These are phyloP conservation scores for Enteromius viviparus DNA, from an alignment of 2,797 vertebrate species.

Conservation along the genomic window DNA sequence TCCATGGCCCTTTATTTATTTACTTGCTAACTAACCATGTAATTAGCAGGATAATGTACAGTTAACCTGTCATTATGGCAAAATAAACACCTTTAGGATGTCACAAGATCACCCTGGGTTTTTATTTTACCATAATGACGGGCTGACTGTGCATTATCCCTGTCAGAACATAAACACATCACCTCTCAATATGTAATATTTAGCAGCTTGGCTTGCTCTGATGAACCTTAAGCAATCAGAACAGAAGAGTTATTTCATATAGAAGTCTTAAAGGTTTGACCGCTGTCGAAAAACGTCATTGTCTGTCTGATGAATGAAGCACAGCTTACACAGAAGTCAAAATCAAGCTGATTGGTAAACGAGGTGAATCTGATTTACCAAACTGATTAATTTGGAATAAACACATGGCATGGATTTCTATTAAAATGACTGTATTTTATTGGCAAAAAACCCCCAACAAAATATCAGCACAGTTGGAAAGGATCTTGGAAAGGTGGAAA, in stretches of 20 bases:
- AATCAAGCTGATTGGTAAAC: neutral
- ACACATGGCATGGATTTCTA: too few relatives aligned
- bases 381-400: neutral
- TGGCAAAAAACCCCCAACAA: too few relatives aligned
- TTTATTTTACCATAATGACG: neutral
- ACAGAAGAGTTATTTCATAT: neutral
- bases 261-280: neutral
- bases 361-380: neutral
- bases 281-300: neutral
- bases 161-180: neutral
- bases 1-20: conserved; percentile 5
- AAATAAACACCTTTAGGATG: conserved; percentile 13
- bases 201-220: neutral
- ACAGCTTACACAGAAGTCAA: neutral
- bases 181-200: neutral
- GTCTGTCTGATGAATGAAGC: neutral
- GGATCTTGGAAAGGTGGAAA: neutral
- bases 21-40: neutral
- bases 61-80: neutral
- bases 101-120: neutral
- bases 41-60: neutral
- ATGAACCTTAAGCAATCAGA: neutral
- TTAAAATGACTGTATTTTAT: too few relatives aligned
- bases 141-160: neutral
- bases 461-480: too few relatives aligned